Evolutionary conservation across 1,140 invertebrate species (phyloP).

Genomic region (Latrodectus geometricus): DNA sequence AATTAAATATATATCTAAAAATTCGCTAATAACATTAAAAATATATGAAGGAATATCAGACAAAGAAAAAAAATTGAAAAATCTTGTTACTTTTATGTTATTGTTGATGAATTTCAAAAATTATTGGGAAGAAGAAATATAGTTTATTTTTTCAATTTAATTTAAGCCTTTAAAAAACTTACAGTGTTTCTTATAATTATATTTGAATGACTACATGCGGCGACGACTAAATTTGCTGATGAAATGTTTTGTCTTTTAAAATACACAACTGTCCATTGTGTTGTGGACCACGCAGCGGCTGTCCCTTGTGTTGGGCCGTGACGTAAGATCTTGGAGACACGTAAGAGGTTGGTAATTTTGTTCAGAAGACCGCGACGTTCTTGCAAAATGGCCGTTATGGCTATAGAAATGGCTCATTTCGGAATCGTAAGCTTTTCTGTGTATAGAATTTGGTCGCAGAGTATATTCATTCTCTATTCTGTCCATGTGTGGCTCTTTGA

Average conservation of each 20-base stretch:
- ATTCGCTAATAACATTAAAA: too few relatives aligned
- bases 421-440: conserved; percentile 26
- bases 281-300: conserved; percentile 17
- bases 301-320: conserved; percentile 31
- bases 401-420: conserved; percentile 17
- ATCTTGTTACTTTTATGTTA: too few relatives aligned
- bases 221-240: too few relatives aligned
- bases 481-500: conserved; percentile 61
- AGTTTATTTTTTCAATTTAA: too few relatives aligned
- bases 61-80: too few relatives aligned
- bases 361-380: conserved; percentile 31
- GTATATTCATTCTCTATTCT: conserved; percentile 31
- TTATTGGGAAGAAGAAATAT: too few relatives aligned
- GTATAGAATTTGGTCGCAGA: neutral
- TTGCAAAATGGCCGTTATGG: conserved; percentile 19
- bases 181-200: too few relatives aligned
- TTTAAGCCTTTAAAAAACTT: too few relatives aligned
- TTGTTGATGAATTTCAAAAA: too few relatives aligned
- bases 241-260: neutral
- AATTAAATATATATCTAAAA: too few relatives aligned
- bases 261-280: conserved; percentile 47
- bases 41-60: too few relatives aligned
- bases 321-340: conserved; percentile 47
- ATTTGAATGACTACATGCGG: too few relatives aligned
- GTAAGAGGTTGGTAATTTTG: conserved; percentile 55